Base-by-base conservation (phyloP, 2,888 invertebrate genomes). In the Calameuta filiformis region DNA sequence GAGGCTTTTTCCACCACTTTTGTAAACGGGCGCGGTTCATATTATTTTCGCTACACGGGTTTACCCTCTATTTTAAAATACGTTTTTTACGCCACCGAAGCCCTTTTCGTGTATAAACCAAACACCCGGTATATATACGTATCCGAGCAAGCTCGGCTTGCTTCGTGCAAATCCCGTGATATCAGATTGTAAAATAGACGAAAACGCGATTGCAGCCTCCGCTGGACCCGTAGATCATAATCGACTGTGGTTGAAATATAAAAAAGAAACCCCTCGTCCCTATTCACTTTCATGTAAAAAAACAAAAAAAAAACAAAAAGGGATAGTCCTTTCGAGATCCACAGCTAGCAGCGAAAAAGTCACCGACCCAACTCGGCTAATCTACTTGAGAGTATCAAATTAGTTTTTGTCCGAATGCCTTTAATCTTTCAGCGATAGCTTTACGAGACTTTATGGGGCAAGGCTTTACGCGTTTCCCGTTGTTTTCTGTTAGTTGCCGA, bases 351-450 rank as follows among this genome's bases (percentile, higher is more conserved):
- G 23, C 23, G 56, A 56, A 56, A 56, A 56, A 56, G 15, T 56
- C 56, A 56, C 56, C 56, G 56, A 9, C 56, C 56, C 23, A 23
- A 12, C 71, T 74, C n/a, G 35, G 35, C 15, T 74, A 74, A 74
- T 35, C 74, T 37, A 74, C 35, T 74, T 37, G 74, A 74, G 34
- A 74, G 74, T 74, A 37, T 74, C 37, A 74, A 74, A 74, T 74
- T 74, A 74, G 74, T 74, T 74, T 74, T 74, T 34, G 15, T 34
- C 71, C 71, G 31, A 34, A 71, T 71, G 71, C 71, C 71, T 71
- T 83, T 82, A 83, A 84, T 84, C 81, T 84, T 83, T 80, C 78
- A 79, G 80, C 80, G 80, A 81, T 79, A 76, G 69, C 76, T 79
- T 81, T 79, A 81, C 77, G 76, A 75, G 75, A 77, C 76, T 84